Base-by-base conservation (phyloP, 2,888 invertebrate species). In the Cryptops parisi region DNA sequence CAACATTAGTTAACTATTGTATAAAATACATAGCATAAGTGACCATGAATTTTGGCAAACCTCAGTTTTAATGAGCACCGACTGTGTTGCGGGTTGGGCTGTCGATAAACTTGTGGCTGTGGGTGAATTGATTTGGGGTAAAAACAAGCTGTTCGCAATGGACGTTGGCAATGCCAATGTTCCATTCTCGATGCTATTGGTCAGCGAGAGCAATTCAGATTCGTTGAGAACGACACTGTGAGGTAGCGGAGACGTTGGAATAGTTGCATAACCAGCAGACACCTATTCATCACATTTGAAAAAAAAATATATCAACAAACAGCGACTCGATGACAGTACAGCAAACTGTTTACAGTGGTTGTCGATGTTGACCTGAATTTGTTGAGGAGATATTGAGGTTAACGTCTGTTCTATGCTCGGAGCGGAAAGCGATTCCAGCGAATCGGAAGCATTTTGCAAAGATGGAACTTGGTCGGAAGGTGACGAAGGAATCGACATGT, bases 171-270 rank as follows among this genome's bases (percentile, higher is more conserved):
- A 40, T 5, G 55, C 27, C 1, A 52, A 26, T 23, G 55, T 22
- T n/a, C 49, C 53, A 49, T 52, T 48, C 19, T 46, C 52, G 9
- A 51, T 52, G 49, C 44, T 54, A 4, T 56, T 24, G 5, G 60
- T 58, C 1, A 62, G 47, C 17, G 60, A 60, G 4, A 61, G 55
- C 2, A 62, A 40, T 44, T 62, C 62, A 17, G 59, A 53, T 40
- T 62, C 62, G 22, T 56, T 59, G 23, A 62, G 49, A 3, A 61
- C 57, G 4, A 58, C 44, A 38, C 52, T 57, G 39, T 55, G 55
- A 27, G 52, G 26, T 15, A 55, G 17, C 1, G 55, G 51, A n/a
- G 55, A 50, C 12, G 48, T 38, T 22, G 52, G 48, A 21, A 58
- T 55, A 38, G 52, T 53, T 9, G 56, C 25, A 25, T 58, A 50